These are phyloP conservation scores for Cassiopea andromeda DNA, from an alignment of 30 jellyfish, hydroid and myxozoan genomes.

Conservation along the genomic window DNA sequence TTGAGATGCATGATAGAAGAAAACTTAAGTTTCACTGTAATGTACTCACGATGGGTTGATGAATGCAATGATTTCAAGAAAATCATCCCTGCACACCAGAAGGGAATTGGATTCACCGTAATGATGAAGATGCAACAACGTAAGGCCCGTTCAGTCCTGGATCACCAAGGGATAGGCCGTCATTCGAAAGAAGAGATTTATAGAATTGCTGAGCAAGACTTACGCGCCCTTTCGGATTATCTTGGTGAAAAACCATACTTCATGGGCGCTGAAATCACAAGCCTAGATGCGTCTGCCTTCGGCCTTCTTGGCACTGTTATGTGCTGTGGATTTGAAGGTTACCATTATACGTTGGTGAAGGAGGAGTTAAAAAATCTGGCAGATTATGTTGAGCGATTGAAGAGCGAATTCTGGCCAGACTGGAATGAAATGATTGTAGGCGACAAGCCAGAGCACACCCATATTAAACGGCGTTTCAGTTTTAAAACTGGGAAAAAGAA, in stretches of 20 bases:
- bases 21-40: constrained; percentile 72
- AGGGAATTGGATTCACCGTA: constrained; percentile 86
- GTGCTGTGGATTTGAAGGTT: constrained; percentile 74
- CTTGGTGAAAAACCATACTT: constrained; percentile 86
- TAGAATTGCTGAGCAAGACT: constrained; percentile 84
- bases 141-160: constrained; percentile 74
- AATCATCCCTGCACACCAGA: constrained; percentile 55
- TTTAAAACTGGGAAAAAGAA: constrained; percentile 78
- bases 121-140: constrained; percentile 84
- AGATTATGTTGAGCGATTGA: constrained; percentile 83
- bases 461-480: constrained; percentile 76
- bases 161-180: constrained; percentile 94
- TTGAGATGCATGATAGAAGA: constrained; percentile 87
- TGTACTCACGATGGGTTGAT: constrained; percentile 73
- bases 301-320: constrained; percentile 80
- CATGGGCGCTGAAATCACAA: constrained; percentile 84
- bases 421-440: constrained; percentile 92
- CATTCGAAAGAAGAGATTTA: constrained; percentile 92
- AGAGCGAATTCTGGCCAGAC: constrained; percentile 88
- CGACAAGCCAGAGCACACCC: constrained; percentile 88
- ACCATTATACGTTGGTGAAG: constrained; percentile 66
- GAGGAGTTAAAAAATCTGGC: constrained; percentile 69
- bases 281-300: constrained; percentile 86
- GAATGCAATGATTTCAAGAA: constrained; percentile 86
- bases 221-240: constrained; percentile 83